These are phyloP conservation scores for Panulirus ornatus DNA, from an alignment of 1,140 invertebrate genomes.

Conservation along the genomic window DNA sequence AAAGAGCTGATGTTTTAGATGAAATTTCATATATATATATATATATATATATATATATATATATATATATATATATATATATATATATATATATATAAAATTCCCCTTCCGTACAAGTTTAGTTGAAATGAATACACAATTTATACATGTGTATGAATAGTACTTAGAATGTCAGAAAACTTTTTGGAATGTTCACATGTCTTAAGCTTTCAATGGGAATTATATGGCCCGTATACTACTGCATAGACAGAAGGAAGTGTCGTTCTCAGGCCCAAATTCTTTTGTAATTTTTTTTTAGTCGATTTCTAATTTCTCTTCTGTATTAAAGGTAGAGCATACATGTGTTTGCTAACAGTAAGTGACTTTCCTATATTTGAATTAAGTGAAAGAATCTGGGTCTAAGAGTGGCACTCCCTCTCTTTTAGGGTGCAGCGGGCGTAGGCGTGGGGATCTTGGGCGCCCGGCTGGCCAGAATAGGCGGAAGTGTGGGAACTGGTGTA, in stretches of 20 bases:
- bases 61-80: too few relatives aligned
- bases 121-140: background rate
- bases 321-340: background rate
- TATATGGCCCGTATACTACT: too few relatives aligned
- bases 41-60: too few relatives aligned
- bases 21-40: too few relatives aligned
- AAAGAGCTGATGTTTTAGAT: too few relatives aligned
- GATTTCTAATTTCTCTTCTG: background rate
- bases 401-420: slow-evolving; percentile 63
- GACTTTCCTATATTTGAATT: background rate
- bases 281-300: background rate
- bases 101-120: background rate
- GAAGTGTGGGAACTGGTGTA: slow-evolving; percentile 17
- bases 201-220: background rate
- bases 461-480: slow-evolving; percentile 48
- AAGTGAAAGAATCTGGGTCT: slow-evolving; percentile 24
- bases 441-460: slow-evolving; percentile 62
- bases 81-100: too few relatives aligned
- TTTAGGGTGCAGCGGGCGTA: slow-evolving; percentile 58
- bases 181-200: too few relatives aligned
- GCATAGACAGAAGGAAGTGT: background rate
- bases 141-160: too few relatives aligned
- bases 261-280: slow-evolving; percentile 7
- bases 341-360: background rate
- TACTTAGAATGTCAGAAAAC: too few relatives aligned